These are phyloP conservation scores for Pteromalus puparum DNA, from an alignment of 1,140 invertebrate genomes.

Conservation along the genomic window DNA sequence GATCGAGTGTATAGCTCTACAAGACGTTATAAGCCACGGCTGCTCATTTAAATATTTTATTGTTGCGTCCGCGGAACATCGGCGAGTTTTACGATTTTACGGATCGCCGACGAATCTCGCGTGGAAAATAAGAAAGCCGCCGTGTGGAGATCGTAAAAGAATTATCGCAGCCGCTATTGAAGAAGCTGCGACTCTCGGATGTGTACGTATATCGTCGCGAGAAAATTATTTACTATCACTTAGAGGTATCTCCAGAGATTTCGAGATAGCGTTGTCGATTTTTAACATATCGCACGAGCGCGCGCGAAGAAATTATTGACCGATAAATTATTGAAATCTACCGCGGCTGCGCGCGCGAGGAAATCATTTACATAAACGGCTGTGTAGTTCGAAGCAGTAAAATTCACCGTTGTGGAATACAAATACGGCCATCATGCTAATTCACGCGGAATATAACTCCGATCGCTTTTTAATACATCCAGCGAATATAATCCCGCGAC, in stretches of 20 bases:
- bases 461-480: neutral
- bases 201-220: neutral
- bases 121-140: neutral
- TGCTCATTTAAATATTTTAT: constrained; percentile 66
- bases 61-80: constrained; percentile 57
- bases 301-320: neutral
- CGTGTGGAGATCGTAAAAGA: constrained; percentile 1
- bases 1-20: neutral
- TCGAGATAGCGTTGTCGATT: neutral
- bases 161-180: neutral
- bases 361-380: neutral
- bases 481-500: neutral
- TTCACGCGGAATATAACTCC: neutral
- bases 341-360: neutral
- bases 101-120: constrained; percentile 36
- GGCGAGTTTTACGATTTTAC: constrained; percentile 56
- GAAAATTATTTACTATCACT: constrained; percentile 21
- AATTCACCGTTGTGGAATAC: neutral
- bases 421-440: neutral
- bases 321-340: neutral
- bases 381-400: neutral
- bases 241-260: neutral
- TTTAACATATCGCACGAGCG: neutral
- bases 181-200: neutral
- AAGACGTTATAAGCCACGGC: constrained; percentile 3